Conservation (phyloP, 2,888 invertebrate genomes). For the Rhogogaster chlorosoma region DNA sequence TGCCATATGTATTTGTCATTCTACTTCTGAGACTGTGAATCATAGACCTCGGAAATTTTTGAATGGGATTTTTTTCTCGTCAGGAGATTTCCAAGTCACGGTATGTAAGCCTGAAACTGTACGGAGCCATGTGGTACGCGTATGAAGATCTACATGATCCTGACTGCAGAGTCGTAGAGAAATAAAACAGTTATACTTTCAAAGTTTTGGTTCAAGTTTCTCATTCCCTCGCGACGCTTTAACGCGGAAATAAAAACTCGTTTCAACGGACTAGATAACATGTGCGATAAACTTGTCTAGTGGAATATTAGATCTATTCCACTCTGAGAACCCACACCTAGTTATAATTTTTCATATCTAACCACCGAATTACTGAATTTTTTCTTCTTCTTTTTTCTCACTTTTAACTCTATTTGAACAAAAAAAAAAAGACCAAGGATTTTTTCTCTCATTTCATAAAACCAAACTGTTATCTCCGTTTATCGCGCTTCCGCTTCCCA, state of each 20-base stretch:
- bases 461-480: background rate
- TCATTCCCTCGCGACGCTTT: constrained; percentile 26
- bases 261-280: constrained; percentile 23
- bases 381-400: background rate
- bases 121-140: background rate
- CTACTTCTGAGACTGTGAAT: background rate
- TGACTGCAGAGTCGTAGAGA: background rate
- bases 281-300: background rate
- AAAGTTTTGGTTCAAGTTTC: background rate
- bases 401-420: background rate
- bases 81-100: background rate
- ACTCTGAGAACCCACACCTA: background rate
- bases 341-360: background rate
- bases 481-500: background rate
- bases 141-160: background rate
- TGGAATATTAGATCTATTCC: constrained; percentile 1
- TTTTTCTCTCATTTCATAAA: background rate
- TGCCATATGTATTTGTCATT: background rate
- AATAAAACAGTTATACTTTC: constrained; percentile 2
- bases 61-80: background rate
- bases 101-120: background rate
- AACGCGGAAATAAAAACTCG: constrained; percentile 12
- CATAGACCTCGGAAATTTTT: background rate
- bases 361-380: background rate
- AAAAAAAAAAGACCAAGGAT: background rate